Base-by-base conservation (phyloP, 2,113 vertebrate genomes). In the Catharus fuscescens region DNA sequence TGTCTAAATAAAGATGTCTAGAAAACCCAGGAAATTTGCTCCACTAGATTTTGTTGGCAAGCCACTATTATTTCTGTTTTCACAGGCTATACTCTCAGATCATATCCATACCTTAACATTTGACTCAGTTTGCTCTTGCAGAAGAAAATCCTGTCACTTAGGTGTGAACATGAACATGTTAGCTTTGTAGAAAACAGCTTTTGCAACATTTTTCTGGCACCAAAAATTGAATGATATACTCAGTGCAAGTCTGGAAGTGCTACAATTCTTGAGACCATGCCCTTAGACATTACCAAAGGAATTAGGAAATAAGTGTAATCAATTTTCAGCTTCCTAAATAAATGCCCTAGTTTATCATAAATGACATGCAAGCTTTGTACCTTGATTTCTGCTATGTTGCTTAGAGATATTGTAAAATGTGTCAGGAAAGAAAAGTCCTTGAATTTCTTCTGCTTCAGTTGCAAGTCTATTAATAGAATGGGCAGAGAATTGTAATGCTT, bases 401-500 rank as follows among this genome's bases (percentile, higher is more conserved):
- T 96, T 56, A 53, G 53, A 85, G 88, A 94, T 85, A 72, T 3
- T 90, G 44, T 90, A 96, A 94, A 96, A 96, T 89, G 93, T 92
- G 88, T 80, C 86, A 91, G 76, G 53, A 94, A 92, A 67, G 91
- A 92, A 95, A 92, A 90, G 90, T 85, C 95, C 94, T 97, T 98
- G 95, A 91, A 93, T 96, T 96, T 95, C 80, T 92, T 97, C 89
- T 96, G 95, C 91, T 98, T 95, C 84, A 77, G 78, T 95, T 94
- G 95, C 65, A 95, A 96, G 67, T 93, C 94, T 97, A 95, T 97
- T 97, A 97, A 97, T 97, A 97, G 94, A 94, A 93, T 85, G 71
- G 82, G 65, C 59, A 96, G 76, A 96, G 70, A 92, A 93, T 85
- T 94, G 76, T 57, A 90, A 96, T 95, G 97, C 96, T 96, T 97